Evolutionary conservation across 1,140 invertebrate genomes (phyloP).

Genomic region (Ips nitidus): DNA sequence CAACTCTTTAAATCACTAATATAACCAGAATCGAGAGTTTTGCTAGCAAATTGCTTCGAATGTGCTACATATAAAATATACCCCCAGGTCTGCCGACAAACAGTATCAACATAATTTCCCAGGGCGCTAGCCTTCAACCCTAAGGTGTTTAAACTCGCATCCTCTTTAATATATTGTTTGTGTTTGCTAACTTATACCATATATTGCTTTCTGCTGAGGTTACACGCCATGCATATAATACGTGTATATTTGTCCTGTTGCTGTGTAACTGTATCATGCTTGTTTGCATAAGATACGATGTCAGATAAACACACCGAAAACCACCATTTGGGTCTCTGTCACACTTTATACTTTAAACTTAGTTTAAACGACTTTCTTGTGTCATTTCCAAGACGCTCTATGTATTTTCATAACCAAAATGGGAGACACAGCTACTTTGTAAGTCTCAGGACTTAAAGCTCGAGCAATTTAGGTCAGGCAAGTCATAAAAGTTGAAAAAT

Average conservation of each 20-base stretch:
- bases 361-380: too few relatives aligned
- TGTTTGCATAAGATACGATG: background rate
- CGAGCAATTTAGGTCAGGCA: too few relatives aligned
- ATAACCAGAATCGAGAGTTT: too few relatives aligned
- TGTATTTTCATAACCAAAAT: too few relatives aligned
- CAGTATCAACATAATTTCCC: constrained; percentile 30
- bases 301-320: background rate
- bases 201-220: constrained; percentile 14
- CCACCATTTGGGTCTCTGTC: background rate
- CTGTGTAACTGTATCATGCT: too few relatives aligned
- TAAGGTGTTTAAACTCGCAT: constrained; percentile 27
- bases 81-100: constrained; percentile 24
- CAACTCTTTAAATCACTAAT: too few relatives aligned
- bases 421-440: too few relatives aligned
- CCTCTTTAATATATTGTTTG: constrained; percentile 30
- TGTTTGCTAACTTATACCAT: constrained; percentile 31
- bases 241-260: background rate
- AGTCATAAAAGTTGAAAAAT: too few relatives aligned
- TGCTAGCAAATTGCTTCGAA: background rate
- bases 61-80: constrained; percentile 16
- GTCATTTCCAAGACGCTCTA: too few relatives aligned
- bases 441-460: too few relatives aligned
- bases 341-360: background rate
- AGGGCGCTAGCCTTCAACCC: constrained; percentile 19
- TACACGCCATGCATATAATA: constrained; percentile 3